These are phyloP conservation scores for Cherax quadricarinatus DNA, from an alignment of 1,140 invertebrate genomes.

Conservation along the genomic window DNA sequence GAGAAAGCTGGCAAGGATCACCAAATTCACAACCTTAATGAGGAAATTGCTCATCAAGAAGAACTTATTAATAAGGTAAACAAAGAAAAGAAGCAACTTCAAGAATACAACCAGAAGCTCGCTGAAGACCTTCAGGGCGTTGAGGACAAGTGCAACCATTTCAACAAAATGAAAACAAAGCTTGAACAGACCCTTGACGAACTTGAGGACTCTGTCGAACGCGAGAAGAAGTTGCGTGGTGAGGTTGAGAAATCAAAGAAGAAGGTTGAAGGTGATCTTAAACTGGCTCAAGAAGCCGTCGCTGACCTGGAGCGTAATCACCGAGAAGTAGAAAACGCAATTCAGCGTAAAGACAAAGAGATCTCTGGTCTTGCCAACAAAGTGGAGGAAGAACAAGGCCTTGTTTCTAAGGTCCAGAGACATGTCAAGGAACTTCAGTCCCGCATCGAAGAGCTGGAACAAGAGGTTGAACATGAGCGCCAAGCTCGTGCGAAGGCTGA, in stretches of 20 bases:
- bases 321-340: constrained; percentile 24
- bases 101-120: constrained; percentile 82
- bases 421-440: constrained; percentile 96
- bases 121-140: constrained; percentile 76
- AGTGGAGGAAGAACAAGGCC: constrained; percentile 97
- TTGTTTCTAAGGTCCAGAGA: constrained; percentile 95
- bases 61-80: constrained; percentile 45
- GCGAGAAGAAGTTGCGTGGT: constrained; percentile 96
- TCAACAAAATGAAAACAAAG: constrained; percentile 93
- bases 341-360: constrained; percentile 87
- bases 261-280: constrained; percentile 75
- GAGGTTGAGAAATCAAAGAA: constrained; percentile 80
- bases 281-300: constrained; percentile 74
- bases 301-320: constrained; percentile 39
- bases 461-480: constrained; percentile 98
- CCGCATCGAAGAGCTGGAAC: constrained; percentile 97
- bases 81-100: constrained; percentile 75
- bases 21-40: constrained; percentile 99
- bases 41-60: constrained; percentile 99
- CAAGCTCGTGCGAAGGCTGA: constrained; percentile 93
- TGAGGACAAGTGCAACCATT: constrained; percentile 88
- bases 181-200: constrained; percentile 44
- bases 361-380: constrained; percentile 93
- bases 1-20: constrained; percentile 86
- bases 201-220: constrained; percentile 79